Evolutionary conservation across 2,888 invertebrate genomes (phyloP).

Genomic region (Rhagonycha lutea): DNA sequence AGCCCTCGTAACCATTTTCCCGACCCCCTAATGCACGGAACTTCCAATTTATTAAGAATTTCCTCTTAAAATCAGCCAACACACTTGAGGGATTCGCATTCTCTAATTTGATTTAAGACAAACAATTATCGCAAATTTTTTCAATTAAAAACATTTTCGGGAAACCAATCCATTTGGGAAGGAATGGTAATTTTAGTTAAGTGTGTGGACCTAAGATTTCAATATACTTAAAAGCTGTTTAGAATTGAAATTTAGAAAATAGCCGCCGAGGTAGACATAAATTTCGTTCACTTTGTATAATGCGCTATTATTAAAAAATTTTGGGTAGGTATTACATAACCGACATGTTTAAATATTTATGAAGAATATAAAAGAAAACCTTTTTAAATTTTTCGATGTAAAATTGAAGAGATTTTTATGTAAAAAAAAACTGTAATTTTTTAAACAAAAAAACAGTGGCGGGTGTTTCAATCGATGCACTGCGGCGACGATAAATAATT

Average conservation of each 20-base stretch:
- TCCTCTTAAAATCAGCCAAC: constrained; percentile 25
- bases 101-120: neutral
- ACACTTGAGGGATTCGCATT: neutral
- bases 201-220: neutral
- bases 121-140: neutral
- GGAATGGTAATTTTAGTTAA: neutral
- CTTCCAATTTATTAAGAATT: constrained; percentile 30
- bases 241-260: neutral
- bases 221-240: constrained; percentile 2
- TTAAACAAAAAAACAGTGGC: no score
- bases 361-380: neutral
- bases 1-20: constrained; percentile 16
- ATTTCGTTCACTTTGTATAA: neutral
- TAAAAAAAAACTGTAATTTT: no score
- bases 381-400: neutral
- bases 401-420: neutral
- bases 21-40: constrained; percentile 21
- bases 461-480: no score
- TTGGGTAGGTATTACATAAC: neutral
- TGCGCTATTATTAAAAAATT: neutral
- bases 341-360: neutral
- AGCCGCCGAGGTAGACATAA: neutral
- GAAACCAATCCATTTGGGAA: neutral
- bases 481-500: no score
- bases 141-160: neutral